Evolutionary conservation across 2,888 invertebrate species (phyloP).

Genomic region (Phytoseiulus persimilis): DNA sequence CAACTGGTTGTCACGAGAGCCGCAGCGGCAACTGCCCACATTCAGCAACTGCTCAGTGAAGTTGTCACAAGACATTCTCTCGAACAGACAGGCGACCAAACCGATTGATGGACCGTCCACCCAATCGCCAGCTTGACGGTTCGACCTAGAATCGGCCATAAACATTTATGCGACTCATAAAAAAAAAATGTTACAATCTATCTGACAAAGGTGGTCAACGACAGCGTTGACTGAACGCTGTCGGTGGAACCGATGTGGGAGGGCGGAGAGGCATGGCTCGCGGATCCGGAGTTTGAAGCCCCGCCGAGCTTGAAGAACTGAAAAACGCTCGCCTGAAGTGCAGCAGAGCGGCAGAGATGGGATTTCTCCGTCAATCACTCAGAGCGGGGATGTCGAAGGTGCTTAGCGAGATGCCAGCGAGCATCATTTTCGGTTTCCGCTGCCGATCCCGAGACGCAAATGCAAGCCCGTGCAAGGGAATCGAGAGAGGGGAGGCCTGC

Average conservation of each 20-base stretch:
- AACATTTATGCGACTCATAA: neutral
- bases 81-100: neutral
- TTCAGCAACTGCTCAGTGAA: neutral
- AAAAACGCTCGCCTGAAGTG: neutral
- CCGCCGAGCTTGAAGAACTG: neutral
- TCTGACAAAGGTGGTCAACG: neutral
- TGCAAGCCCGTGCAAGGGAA: neutral
- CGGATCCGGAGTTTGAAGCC: neutral
- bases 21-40: neutral
- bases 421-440: neutral
- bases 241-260: too few relatives aligned
- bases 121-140: neutral
- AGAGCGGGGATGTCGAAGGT: neutral
- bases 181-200: neutral
- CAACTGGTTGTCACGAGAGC: neutral
- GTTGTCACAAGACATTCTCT: neutral
- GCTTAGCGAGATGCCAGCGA: neutral
- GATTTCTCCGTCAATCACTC: neutral
- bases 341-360: neutral
- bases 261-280: too few relatives aligned
- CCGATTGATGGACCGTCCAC: neutral
- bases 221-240: neutral
- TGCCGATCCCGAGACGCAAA: neutral
- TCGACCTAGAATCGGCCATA: neutral
- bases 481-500: neutral